These are phyloP conservation scores for Rhogogaster chlorosoma DNA, from an alignment of 2,888 invertebrate species.

Conservation along the genomic window DNA sequence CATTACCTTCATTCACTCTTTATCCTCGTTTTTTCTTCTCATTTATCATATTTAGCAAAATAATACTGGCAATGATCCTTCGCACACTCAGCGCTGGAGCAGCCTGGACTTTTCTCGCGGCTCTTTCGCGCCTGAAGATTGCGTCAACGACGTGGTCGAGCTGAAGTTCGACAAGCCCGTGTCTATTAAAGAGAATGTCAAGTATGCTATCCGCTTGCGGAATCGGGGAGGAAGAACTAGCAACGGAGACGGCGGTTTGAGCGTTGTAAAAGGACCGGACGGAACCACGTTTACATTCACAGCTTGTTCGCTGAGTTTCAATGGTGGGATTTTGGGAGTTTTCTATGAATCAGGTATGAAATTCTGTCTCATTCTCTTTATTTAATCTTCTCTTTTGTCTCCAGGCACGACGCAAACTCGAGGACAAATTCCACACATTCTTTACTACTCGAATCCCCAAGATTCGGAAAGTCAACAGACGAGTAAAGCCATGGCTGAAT, in stretches of 20 bases:
- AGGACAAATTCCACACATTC: conserved; percentile 95
- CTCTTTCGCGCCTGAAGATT: conserved; percentile 90
- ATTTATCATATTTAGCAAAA: conserved; percentile 73
- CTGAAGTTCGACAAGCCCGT: conserved; percentile 95
- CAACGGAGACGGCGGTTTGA: conserved; percentile 96
- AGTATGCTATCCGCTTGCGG: conserved; percentile 93
- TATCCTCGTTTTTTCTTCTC: conserved; percentile 8
- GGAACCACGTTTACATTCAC: conserved; percentile 94
- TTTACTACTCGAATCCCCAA: conserved; percentile 90
- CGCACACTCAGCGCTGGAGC: conserved; percentile 90
- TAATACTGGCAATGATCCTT: conserved; percentile 80
- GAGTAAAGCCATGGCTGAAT: conserved; percentile 81
- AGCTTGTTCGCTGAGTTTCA: conserved; percentile 95
- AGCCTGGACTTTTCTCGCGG: conserved; percentile 92
- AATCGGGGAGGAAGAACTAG: conserved; percentile 96
- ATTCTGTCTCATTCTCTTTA: not conserved
- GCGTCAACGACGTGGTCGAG: conserved; percentile 93
- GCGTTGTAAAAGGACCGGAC: conserved; percentile 94
- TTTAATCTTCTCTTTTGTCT: not conserved
- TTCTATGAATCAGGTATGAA: not conserved
- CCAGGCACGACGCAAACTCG: conserved; percentile 91
- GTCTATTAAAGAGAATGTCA: conserved; percentile 91
- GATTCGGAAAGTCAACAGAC: conserved; percentile 81
- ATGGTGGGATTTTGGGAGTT: conserved; percentile 81
- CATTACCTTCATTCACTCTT: no score